phyloP scores from a whole-genome alignment of 2,797 vertebrate genomes.

The Ptychadena robeensis region DNA sequence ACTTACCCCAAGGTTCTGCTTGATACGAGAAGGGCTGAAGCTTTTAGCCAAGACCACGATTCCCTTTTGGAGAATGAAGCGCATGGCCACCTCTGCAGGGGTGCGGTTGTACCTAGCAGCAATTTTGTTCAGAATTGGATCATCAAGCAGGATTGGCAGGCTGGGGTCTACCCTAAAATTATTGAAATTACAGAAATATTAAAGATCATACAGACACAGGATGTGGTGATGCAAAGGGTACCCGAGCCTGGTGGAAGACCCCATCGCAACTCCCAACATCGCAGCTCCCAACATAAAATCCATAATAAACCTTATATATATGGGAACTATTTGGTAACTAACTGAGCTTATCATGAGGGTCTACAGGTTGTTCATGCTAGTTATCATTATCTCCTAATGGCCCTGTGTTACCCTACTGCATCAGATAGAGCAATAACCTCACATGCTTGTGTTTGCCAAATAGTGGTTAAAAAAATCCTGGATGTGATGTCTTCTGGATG shows the following conservation, averaged over 20 bases:
- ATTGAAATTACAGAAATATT: background rate
- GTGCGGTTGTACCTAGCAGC: conserved; percentile 47
- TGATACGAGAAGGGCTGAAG: conserved; percentile 56
- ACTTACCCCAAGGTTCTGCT: conserved; percentile 60
- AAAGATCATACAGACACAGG: background rate
- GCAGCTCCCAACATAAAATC: background rate
- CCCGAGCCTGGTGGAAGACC: background rate
- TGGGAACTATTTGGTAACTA: too few species aligned
- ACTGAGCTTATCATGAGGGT: too few species aligned
- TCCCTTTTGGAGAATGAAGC: conserved; percentile 57
- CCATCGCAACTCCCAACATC: too few species aligned
- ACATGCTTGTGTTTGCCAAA: too few species aligned
- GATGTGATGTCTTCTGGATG: too few species aligned
- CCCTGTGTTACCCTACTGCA: too few species aligned
- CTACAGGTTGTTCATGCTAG: too few species aligned
- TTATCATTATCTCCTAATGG: too few species aligned
- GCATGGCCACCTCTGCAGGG: conserved; percentile 56
- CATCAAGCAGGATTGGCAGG: conserved; percentile 55
- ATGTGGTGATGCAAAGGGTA: too few species aligned
- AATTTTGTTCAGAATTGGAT: conserved; percentile 50
- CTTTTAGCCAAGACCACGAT: conserved; percentile 61
- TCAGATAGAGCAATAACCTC: too few species aligned
- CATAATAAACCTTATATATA: background rate
- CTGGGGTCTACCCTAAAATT: conserved; percentile 48
- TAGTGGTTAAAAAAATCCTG: too few species aligned